Base-by-base conservation (phyloP, 2,888 invertebrate genomes). In the Pardosa pseudoannulata region DNA sequence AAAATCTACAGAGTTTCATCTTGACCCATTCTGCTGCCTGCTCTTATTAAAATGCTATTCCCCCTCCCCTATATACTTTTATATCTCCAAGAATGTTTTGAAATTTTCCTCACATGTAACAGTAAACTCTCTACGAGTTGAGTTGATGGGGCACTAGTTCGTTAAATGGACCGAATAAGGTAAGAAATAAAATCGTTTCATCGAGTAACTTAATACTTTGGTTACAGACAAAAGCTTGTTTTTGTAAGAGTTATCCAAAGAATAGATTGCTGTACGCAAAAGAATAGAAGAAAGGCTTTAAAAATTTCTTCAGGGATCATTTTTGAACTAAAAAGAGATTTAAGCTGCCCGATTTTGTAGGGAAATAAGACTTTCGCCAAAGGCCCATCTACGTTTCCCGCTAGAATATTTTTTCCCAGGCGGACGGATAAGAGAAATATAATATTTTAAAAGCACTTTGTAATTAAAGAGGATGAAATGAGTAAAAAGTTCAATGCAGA, bases 51-150 rank as follows among this genome's bases (percentile, higher is more conserved):
- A 23, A 56, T 23, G 23, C 56, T 46, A 2, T 46, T 46, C 46
- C 46, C 16, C 46, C 23, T 36, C 9, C 36, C 36, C 36, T 9
- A 5, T n/a, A n/a, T 23, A n/a, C n/a, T 46, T 46, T 16, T 46
- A 16, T 9, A 6, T 46, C 46, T 16, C 6, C n/a, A 9, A 16
- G 5, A n/a, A 5, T 23, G 23, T 56, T 56, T 19, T 16, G 23
- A 56, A 56, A 56, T 3, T 56, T 16, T 1, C 23, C 23, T 7
- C 1, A 23, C 23, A n/a, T 56, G 81, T 74, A 82, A 70, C 75
- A 82, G 65, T 85, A 79, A 85, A 85, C 78, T 78, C 11, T 78
- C 11, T 28, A n/a, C 41, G 68, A 74, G 81, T 75, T 75, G 81
- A 81, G 81, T 81, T 41, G 70, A 23, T 11, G 3, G 29, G 68